Conservation (phyloP, 1,140 invertebrate genomes). For the Drosophila nikananu region DNA sequence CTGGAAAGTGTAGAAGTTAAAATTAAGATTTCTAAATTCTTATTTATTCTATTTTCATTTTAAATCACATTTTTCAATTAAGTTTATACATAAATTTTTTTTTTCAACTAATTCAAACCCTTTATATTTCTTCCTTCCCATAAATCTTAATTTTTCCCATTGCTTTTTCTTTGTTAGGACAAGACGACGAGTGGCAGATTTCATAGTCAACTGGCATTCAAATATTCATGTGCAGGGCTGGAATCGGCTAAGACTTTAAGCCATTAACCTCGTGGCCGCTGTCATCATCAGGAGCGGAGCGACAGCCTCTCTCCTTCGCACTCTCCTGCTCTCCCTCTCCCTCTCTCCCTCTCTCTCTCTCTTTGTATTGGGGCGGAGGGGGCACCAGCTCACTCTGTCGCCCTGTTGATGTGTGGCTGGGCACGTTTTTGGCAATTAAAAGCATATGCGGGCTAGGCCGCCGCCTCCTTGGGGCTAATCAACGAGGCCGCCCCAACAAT, state of each 20-base stretch:
- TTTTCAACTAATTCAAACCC: background rate
- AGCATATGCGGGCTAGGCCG: constrained; percentile 72
- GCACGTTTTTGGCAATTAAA: constrained; percentile 73
- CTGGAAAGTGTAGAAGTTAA: no score
- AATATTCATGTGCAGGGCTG: constrained; percentile 59
- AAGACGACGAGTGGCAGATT: constrained; percentile 36
- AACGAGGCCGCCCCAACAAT: constrained; percentile 70
- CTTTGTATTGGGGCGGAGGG: background rate
- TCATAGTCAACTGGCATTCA: constrained; percentile 62
- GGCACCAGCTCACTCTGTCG: constrained; percentile 11
- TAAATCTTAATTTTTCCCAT: background rate
- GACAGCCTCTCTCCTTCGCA: constrained; percentile 14
- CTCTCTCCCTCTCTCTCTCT: constrained; percentile 4
- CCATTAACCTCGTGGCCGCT: constrained; percentile 67
- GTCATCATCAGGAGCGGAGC: constrained; percentile 45
- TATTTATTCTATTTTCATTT: background rate
- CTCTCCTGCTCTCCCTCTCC: background rate
- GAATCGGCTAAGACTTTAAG: constrained; percentile 62
- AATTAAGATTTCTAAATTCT: no score
- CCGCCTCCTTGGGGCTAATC: constrained; percentile 71
- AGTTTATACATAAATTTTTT: no score
- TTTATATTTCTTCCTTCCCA: background rate
- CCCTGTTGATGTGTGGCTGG: constrained; percentile 60
- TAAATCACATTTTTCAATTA: background rate
- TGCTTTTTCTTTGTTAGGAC: background rate